A percentile compares a stretch with the other conserved stretches of the same genome.
These are phyloP conservation scores for Enteromius viviparus DNA, from an alignment of 2,797 vertebrate species.

Conservation along the genomic window DNA sequence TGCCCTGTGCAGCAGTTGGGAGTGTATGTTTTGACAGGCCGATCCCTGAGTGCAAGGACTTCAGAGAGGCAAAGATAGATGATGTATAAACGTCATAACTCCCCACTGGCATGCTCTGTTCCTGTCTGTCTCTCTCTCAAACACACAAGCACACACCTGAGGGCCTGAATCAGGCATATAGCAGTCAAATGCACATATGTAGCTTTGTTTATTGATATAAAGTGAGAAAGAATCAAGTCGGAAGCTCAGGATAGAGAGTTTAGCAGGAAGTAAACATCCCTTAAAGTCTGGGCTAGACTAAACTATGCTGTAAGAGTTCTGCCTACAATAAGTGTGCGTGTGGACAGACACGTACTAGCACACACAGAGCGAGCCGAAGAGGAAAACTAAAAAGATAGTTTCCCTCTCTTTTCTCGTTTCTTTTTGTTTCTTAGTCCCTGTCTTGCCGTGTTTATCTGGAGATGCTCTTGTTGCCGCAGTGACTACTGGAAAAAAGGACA, in stretches of 20 bases:
- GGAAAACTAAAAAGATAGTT: neutral
- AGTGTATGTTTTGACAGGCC: conserved; percentile 62
- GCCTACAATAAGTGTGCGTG: neutral
- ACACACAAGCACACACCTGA: conserved; percentile 37
- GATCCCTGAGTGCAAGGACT: conserved; percentile 56
- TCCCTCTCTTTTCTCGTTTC: neutral
- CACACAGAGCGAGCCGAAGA: neutral
- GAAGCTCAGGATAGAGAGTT: conserved; percentile 8
- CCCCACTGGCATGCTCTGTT: conserved; percentile 28
- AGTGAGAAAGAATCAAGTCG: conserved; percentile 25
- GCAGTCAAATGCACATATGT: conserved; percentile 14
- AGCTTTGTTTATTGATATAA: conserved; percentile 45
- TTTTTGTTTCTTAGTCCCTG: conserved; percentile 17
- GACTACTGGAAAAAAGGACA: conserved; percentile 43
- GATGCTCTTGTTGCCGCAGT: conserved; percentile 40
- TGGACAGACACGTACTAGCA: conserved; percentile 2
- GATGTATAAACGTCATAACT: conserved; percentile 57
- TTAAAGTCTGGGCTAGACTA: conserved; percentile 45
- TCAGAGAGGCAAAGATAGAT: conserved; percentile 59
- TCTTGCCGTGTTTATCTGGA: conserved; percentile 18
- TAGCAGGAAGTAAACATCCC: conserved; percentile 43
- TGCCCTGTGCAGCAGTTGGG: conserved; percentile 45
- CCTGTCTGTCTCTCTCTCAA: conserved; percentile 18
- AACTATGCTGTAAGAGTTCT: conserved; percentile 17
- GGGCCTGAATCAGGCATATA: conserved; percentile 26